phyloP scores from a whole-genome alignment of 2,113 vertebrate genomes.

The Catharus bicknelli region DNA sequence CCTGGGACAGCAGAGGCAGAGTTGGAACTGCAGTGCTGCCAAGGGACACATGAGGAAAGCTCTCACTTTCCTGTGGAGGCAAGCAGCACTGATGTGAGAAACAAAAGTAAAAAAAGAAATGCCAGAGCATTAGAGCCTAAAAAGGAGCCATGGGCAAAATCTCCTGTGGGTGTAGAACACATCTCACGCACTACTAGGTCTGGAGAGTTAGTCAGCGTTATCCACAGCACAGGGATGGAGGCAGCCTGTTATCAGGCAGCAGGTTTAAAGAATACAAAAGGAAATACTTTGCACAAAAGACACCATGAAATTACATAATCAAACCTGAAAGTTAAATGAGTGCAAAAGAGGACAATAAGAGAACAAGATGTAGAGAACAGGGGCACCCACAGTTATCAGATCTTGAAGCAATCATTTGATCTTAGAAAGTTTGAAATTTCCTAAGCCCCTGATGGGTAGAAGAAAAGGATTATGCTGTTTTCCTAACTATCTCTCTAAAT shows the following conservation, averaged over 20 bases:
- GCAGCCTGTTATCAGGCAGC: background rate
- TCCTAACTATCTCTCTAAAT: background rate
- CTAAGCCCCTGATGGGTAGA: background rate
- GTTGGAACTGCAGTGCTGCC: constrained; percentile 13
- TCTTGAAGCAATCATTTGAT: background rate
- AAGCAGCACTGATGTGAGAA: background rate
- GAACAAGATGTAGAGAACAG: background rate
- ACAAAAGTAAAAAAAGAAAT: background rate
- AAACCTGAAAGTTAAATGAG: background rate
- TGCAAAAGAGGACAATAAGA: background rate
- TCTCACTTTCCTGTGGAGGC: background rate
- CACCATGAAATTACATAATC: background rate
- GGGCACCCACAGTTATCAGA: background rate
- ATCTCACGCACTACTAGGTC: background rate
- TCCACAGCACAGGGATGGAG: background rate
- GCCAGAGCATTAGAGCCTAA: background rate
- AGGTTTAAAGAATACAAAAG: constrained; percentile 8
- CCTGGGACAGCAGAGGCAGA: background rate
- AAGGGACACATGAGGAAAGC: background rate
- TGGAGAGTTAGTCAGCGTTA: background rate
- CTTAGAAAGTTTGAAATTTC: background rate
- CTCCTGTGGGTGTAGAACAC: background rate
- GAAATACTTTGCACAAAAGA: background rate
- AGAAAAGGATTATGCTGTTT: background rate
- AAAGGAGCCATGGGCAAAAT: constrained; percentile 31